Conservation (phyloP, 2,797 vertebrate species). For the Microchirus variegatus region DNA sequence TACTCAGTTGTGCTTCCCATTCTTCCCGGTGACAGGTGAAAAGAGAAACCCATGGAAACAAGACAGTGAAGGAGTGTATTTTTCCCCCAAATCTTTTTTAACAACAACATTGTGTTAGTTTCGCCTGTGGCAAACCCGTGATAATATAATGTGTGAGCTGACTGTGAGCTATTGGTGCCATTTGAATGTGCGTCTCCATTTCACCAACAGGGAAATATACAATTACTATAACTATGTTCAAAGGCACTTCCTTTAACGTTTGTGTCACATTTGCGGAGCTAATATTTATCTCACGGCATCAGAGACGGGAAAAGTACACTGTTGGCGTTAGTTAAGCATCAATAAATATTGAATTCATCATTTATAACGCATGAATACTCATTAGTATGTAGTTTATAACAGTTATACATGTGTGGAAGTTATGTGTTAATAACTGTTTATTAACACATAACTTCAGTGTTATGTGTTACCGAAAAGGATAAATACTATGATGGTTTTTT, state of each 20-base stretch:
- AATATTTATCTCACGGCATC: not conserved
- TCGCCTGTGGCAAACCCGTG: conserved; percentile 47
- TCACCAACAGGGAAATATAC: conserved; percentile 27
- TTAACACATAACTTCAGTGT: no score
- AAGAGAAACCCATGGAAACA: conserved; percentile 65
- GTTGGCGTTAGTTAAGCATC: no score
- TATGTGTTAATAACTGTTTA: no score
- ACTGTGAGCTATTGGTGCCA: conserved; percentile 51
- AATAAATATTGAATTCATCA: no score
- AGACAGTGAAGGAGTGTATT: conserved; percentile 64
- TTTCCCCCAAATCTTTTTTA: conserved; percentile 61
- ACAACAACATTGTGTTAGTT: conserved; percentile 57
- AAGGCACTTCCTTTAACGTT: not conserved
- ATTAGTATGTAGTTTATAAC: no score
- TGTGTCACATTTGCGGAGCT: not conserved
- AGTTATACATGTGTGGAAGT: no score
- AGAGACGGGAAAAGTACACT: no score
- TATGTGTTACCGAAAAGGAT: no score
- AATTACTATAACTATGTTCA: conserved; percentile 7
- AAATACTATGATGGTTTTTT: conserved; percentile 16
- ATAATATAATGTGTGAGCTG: conserved; percentile 58
- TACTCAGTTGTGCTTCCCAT: conserved; percentile 63
- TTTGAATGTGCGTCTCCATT: conserved; percentile 63
- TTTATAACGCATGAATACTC: no score
- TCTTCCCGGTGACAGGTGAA: conserved; percentile 74